Base-by-base conservation (phyloP, 2,113 vertebrate genomes). In the Antigone vipio region DNA sequence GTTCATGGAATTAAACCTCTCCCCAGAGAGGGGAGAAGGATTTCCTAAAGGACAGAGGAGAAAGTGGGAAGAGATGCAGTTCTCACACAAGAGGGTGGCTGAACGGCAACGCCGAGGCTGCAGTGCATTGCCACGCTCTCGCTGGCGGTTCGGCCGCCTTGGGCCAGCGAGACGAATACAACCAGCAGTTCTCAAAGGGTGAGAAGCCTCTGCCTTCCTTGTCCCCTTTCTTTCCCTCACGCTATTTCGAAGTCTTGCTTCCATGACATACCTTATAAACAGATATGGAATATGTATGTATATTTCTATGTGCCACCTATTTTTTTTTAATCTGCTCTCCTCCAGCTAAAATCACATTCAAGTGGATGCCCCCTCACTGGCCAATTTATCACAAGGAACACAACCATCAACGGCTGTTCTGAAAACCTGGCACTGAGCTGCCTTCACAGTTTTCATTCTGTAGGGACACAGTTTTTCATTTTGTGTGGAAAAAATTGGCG, bases 341-440 rank as follows among this genome's bases (percentile, higher is more conserved):
- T 71, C 44, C 47, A 78, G 38, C 44, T 83, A 63, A 86, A 71
- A 71, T 30, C 34, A 30, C 27, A 13, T 38, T 47, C 38, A 18
- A 71, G 64, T 21, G 15, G 60, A n/a, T 66, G 59, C 7, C 19
- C 42, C 38, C 53, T 42, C 49, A 4, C 5, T 22, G 38, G 71
- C 24, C 63, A 9, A 19, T 72, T 93, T 45, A 62, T 45, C 44
- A 38, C n/a, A 38, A 38, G 38, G 38, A 38, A 38, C 38, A 38
- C 38, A 38, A 38, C 38, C 38, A 38, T 38, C 55, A 32, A 19
- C 13, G 16, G 67, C 60, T 71, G 75, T n/a, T 77, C 90, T 71
- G 82, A 90, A 79, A 83, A 69, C 29, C 23, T 34, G 44, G 47
- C 64, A 85, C 50, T 79, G 75, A 92, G 91, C 90, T 69, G 91